phyloP scores from a whole-genome alignment of 2,113 vertebrate species.

The Malurus alboscapulatus region DNA sequence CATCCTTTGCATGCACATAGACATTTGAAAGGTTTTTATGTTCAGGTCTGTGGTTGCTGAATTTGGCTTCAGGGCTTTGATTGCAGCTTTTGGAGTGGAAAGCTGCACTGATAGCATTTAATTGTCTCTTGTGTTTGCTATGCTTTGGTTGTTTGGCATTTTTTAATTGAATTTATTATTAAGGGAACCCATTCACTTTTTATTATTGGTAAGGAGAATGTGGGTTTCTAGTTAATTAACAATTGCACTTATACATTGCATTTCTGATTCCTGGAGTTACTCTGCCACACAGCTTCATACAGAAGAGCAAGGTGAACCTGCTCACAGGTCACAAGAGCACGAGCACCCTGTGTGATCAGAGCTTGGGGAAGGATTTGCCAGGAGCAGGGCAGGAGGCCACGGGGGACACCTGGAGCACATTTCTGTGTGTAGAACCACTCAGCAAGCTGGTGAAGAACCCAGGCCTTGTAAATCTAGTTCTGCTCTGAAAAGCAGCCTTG shows the following conservation, averaged over 20 bases:
- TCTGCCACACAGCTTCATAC: neutral
- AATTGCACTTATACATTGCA: neutral
- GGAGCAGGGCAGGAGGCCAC: neutral
- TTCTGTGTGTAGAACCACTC: neutral
- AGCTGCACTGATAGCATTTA: neutral
- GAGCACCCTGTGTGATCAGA: accelerated
- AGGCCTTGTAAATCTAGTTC: neutral
- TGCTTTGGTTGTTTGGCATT: neutral
- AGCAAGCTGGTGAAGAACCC: neutral
- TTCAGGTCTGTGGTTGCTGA: neutral
- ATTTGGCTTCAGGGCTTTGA: neutral
- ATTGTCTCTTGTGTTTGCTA: neutral
- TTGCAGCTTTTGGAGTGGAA: neutral
- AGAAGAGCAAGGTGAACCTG: neutral
- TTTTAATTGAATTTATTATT: neutral
- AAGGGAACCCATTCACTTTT: neutral
- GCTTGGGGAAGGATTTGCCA: neutral
- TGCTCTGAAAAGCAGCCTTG: neutral
- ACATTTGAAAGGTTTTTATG: neutral
- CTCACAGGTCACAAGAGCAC: neutral
- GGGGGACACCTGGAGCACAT: neutral
- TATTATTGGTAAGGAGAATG: neutral
- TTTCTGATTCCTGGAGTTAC: neutral
- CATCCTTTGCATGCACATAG: slow-evolving; percentile 4
- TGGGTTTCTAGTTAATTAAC: neutral